Base-by-base conservation (phyloP, 2,113 vertebrate species). In the Phrynosoma blainvillii region DNA sequence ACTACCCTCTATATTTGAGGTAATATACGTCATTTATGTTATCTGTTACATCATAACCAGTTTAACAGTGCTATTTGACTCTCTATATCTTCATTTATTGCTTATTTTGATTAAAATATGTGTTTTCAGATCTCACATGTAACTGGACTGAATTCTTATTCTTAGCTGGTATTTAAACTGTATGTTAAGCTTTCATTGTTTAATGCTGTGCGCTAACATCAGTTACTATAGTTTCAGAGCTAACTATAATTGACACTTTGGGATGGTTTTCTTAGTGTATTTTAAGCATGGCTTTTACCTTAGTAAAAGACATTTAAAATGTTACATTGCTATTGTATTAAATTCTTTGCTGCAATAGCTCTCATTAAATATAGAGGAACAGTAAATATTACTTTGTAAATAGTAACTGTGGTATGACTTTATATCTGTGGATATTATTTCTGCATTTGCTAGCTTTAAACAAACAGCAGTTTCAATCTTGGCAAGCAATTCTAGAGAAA, bases 191-290 rank as follows among this genome's bases (percentile, higher is more conserved):
- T 36, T 88, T 70, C 84, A 84, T 40, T 91, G 36, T 81, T 91
- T 89, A 86, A 59, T 6, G 7, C 25, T 5, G 16, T 92, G 71
- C 68, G 92, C 25, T 86, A 86, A 71, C 81, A 76, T 89, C 89
- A 90, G 32, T 85, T 92, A 42, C 73, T 90, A 81, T 84, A 82
- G 71, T 93, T 93, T 92, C 88, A 80, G 87, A 90, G 91, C 90
- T 92, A 92, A 93, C 90, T 94, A 73, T 92, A 83, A 91, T 82
- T 93, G 94, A 91, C 89, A 87, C 88, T 89, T 42, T 86, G 71
- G 56, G 23, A 91, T 87, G 80, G 89, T 92, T 86, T 89, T 86
- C 71, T 87, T 90, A 86, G 91, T 94, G 89, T 84, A 78, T 83
- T 90, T 79, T 82, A 92, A 92, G 83, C 70, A 92, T 77, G 77